Percentiles rank a stretch among this genome's conserved stretches.
Conservation (phyloP, 2,888 invertebrate genomes). For the Tetragnatha montana region DNA sequence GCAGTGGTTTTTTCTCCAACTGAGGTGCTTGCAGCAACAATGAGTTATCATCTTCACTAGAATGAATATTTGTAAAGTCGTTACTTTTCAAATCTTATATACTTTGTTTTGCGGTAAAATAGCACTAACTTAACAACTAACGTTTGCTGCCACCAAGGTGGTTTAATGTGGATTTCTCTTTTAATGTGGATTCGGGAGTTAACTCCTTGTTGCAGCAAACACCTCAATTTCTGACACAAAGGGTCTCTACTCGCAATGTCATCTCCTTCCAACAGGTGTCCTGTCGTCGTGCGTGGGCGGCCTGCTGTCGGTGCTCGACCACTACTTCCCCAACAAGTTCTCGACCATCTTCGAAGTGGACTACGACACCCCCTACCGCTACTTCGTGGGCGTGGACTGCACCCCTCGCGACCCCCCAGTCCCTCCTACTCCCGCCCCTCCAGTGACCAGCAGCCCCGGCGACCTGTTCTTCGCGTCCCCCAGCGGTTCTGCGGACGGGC, state of each 20-base stretch:
- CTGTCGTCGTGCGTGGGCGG: conserved; percentile 87
- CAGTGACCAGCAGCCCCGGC: not conserved
- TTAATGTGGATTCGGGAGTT: no score
- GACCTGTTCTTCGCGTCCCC: not conserved
- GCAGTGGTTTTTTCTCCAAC: no score
- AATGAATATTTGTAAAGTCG: no score
- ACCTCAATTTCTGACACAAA: no score
- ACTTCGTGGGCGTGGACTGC: conserved; percentile 72
- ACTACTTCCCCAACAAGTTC: conserved; percentile 92
- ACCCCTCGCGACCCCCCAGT: not conserved
- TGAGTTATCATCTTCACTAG: no score
- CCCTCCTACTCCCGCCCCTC: conserved; percentile 12
- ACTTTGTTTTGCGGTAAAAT: no score
- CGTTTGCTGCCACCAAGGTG: no score
- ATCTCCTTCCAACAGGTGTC: conserved; percentile 80
- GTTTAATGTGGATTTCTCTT: no score
- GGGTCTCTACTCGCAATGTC: not conserved
- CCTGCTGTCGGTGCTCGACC: conserved; percentile 87
- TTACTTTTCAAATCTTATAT: no score
- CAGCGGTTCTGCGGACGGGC: conserved; percentile 22
- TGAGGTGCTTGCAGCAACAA: no score
- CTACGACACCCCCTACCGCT: conserved; percentile 91
- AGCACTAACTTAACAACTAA: no score
- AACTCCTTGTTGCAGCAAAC: no score
- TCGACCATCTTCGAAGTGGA: conserved; percentile 93